Base-by-base conservation (phyloP, 2,113 vertebrate genomes). In the Accipiter virgatus region DNA sequence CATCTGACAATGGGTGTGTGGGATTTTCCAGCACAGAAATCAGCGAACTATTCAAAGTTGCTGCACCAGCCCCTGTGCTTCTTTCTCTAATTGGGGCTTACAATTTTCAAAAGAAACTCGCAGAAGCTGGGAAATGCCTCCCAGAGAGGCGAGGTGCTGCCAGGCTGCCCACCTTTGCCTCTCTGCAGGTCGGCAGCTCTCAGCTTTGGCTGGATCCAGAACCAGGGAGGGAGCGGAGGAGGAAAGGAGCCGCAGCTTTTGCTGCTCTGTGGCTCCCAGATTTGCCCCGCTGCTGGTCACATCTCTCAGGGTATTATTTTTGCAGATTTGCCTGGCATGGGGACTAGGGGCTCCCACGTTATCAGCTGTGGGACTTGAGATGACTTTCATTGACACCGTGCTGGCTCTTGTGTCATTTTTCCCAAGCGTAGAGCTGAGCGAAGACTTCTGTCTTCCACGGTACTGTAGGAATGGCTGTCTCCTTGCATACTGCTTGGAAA, bases 131-230 rank as follows among this genome's bases (percentile, higher is more conserved):
- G 72, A 34, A 18, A 3, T 20, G 32, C 27, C 53, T 58, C 21
- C 16, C 23, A 6, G n/a, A 29, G 85, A 70, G 62, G n/a, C 1
- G 2, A 61, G 72, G 31, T 42, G 55, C 47, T 91, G 38, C 34
- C 56, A 20, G 55, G 42, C 45, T n/a, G 20, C 59, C 29, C 13
- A 7, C 68, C 20, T 68, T 29, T 31, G 58, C 40, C 40, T 32
- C 34, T 10, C 50, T 42, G 43, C 36, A 8, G 62, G 9, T 10
- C 0, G 0, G 42, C 70, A 29, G 27, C 36, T 73, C 31, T 34
- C 8, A 1, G n/a, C 59, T 87, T 81, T 1, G 16, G 14, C 45
- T 0, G 0, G 25, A 22, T 38, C 43, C 6, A 11, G 29, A 59
- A 3, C 31, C 17, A 26, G 71, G 66, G 23, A 56, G 29, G 40